Evolutionary conservation across 92 coral and sea anemone genomes (phyloP).

Genomic region (Hydrozoanthus gracilis): DNA sequence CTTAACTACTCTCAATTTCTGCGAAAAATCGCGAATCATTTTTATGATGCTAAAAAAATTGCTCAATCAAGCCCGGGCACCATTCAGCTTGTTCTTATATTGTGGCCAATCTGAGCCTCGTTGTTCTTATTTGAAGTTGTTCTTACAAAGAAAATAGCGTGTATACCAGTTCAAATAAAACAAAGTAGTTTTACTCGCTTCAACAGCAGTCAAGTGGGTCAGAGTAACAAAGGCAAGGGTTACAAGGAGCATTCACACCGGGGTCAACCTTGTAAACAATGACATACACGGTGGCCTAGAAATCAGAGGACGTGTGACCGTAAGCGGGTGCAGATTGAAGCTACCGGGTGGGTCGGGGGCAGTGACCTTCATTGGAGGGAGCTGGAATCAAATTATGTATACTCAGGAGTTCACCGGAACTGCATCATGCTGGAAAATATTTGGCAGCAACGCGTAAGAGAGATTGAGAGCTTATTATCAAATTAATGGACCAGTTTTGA

Average conservation of each 20-base stretch:
- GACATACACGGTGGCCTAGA: not conserved
- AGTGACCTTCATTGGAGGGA: slow-evolving; percentile 6
- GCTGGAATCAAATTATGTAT: slow-evolving; percentile 37
- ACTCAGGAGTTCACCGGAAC: slow-evolving; percentile 39
- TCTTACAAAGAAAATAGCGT: too few relatives aligned
- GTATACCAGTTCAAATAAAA: too few relatives aligned
- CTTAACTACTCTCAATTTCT: too few relatives aligned
- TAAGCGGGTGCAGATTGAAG: slow-evolving; percentile 1
- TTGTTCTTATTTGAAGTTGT: too few relatives aligned
- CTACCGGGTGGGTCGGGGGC: slow-evolving; percentile 18
- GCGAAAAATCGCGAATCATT: too few relatives aligned
- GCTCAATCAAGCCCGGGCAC: too few relatives aligned
- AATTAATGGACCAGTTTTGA: too few relatives aligned
- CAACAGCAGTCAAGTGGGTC: slow-evolving; percentile 9
- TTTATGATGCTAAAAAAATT: too few relatives aligned
- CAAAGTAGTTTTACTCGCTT: too few relatives aligned
- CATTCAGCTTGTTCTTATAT: too few relatives aligned
- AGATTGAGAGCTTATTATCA: too few relatives aligned
- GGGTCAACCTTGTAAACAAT: not conserved
- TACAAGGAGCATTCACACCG: not conserved
- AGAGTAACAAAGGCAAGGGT: slow-evolving; percentile 5
- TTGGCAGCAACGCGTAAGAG: slow-evolving; percentile 31
- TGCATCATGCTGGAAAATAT: slow-evolving; percentile 45
- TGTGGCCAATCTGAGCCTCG: too few relatives aligned
- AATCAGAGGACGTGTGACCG: slow-evolving; percentile 4